Evolutionary conservation across 2,888 invertebrate genomes (phyloP), one percentile per base, ranked within the genome.

Genomic region (Ophion costatus): DNA sequence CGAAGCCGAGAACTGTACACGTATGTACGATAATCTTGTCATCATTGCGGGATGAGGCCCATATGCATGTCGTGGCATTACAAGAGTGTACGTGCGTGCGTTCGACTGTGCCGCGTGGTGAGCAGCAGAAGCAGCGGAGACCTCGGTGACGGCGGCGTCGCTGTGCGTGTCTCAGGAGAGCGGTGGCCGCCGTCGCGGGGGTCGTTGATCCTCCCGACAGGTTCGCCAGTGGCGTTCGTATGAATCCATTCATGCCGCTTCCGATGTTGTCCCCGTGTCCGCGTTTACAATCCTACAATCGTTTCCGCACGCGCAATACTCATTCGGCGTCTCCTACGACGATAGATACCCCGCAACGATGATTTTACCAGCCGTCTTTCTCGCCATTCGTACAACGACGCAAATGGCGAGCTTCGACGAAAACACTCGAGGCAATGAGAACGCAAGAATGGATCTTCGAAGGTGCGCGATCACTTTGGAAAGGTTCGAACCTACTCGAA

Each of bases 161-260:
- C 20, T 42, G 74, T 64, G 84, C 75, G 83, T 80, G 80, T 84
- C 77, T 45, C 67, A 78, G 67, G 80, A 80, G 80, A 84, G 83
- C 83, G 80, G 80, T 67, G 73, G 77, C 77, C 80, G 81, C 80
- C 81, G 83, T 74, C 77, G 76, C 85, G 80, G 67, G 82, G 86
- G 87, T 88, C 88, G 83, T 83, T 87, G 88, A 88, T 85, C 86
- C 85, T 73, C 74, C 20, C 29, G 82, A 64, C 86, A 85, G 80
- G 83, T 84, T 81, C 80, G 84, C 84, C 83, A 84, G 66, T 64
- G 75, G 77, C 82, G 51, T 67, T 80, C 80, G 76, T 67, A 64
- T 76, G 75, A 82, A 75, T 82, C 84, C 87, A 87, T 86, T 87
- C 87, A 87, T 86, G 80, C 78, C 76, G 77, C 70, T 67, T 66